These are phyloP conservation scores for Pygocentrus nattereri DNA, from an alignment of 2,797 vertebrate species.

Conservation along the genomic window DNA sequence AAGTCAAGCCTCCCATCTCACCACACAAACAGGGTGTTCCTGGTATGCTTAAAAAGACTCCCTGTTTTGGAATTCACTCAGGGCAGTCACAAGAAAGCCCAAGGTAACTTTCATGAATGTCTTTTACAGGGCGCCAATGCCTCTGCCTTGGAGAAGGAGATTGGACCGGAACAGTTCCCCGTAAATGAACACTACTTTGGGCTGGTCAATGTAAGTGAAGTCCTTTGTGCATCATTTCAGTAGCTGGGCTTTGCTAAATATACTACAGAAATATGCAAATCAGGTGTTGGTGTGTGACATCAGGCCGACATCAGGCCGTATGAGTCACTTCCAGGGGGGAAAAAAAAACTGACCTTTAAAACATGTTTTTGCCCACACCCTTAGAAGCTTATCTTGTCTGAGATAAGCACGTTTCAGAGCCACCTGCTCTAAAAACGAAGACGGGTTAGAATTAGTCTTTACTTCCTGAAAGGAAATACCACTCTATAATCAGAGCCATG, in stretches of 20 bases:
- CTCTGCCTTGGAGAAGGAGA: conserved; percentile 99
- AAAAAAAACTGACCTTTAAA: conserved; percentile 13
- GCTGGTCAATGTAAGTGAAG: conserved; percentile 93
- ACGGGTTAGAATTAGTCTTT: background rate
- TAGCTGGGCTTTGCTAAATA: conserved; percentile 4
- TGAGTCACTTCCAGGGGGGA: conserved; percentile 9
- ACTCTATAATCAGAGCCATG: background rate
- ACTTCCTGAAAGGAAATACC: conserved; percentile 18
- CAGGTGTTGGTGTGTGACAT: background rate
- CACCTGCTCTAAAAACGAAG: background rate
- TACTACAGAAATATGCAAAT: background rate
- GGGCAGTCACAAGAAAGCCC: conserved; percentile 7
- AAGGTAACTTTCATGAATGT: conserved; percentile 27
- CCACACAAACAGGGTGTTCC: conserved; percentile 50
- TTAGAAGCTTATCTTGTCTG: conserved; percentile 1
- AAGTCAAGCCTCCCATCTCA: conserved; percentile 18
- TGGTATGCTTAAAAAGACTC: conserved; percentile 22
- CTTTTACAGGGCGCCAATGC: conserved; percentile 95
- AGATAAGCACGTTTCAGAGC: conserved; percentile 7
- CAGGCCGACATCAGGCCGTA: background rate
- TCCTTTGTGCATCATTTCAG: conserved; percentile 8
- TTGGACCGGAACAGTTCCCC: conserved; percentile 99
- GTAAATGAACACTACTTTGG: conserved; percentile 99
- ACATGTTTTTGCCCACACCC: background rate
- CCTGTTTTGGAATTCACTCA: conserved; percentile 30